phyloP scores from a whole-genome alignment of 2,113 vertebrate genomes.

The Pavo muticus region DNA sequence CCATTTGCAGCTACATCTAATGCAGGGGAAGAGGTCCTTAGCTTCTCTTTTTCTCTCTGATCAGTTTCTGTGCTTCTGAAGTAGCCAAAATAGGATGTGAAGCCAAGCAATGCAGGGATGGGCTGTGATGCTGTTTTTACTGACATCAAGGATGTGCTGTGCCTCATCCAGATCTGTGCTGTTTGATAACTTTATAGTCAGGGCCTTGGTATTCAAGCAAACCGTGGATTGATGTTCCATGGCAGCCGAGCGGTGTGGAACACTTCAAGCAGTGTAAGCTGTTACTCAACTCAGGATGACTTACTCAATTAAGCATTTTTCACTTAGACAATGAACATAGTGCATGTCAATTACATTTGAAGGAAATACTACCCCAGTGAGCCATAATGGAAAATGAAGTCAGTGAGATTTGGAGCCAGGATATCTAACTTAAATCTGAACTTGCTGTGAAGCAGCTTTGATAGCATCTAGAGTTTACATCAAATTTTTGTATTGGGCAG shows the following conservation, averaged over 20 bases:
- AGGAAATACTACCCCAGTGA: constrained; percentile 1
- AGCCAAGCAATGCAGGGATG: neutral
- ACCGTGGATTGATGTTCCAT: neutral
- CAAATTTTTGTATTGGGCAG: neutral
- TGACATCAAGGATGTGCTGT: neutral
- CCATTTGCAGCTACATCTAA: neutral
- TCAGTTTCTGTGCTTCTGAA: constrained; percentile 3
- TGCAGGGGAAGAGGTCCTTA: neutral
- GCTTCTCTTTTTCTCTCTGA: neutral
- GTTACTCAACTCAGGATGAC: constrained; percentile 2
- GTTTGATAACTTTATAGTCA: neutral
- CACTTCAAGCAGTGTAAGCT: neutral
- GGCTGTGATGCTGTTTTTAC: neutral
- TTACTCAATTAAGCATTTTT: neutral
- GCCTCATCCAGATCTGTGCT: constrained; percentile 6
- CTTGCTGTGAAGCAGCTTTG: constrained; percentile 22
- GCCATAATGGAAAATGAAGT: constrained; percentile 55
- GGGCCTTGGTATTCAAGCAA: constrained; percentile 10
- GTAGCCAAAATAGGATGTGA: neutral
- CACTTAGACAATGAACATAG: constrained; percentile 13
- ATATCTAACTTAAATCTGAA: constrained; percentile 36
- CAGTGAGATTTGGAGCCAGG: constrained; percentile 29
- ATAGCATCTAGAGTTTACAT: constrained; percentile 27
- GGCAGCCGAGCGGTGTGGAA: neutral
- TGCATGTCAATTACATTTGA: constrained; percentile 2